Evolutionary conservation across 2,888 invertebrate species (phyloP).

Genomic region (Drosophila incognita): DNA sequence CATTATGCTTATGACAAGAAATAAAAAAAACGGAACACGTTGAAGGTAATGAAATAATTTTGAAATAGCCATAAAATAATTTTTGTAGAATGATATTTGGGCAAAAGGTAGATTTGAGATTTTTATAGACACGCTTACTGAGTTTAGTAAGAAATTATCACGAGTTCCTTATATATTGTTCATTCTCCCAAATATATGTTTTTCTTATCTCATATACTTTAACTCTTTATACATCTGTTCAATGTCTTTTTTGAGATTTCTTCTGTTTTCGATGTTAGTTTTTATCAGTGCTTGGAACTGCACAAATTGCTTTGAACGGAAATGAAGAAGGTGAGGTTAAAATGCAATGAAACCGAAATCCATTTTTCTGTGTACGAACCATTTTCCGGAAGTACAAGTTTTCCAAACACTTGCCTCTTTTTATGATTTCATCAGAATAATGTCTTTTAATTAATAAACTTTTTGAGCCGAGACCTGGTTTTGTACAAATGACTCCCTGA

Average conservation of each 20-base stretch:
- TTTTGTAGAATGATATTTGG: not conserved
- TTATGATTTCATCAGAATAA: conserved; percentile 7
- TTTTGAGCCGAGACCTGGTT: not conserved
- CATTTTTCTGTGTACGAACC: conserved; percentile 32
- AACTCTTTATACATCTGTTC: not conserved
- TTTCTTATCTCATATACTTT: fast-evolving
- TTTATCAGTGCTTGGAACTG: conserved; percentile 5
- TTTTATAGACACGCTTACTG: conserved; percentile 4
- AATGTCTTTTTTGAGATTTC: not conserved
- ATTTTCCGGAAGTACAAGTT: conserved; percentile 52
- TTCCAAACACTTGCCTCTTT: conserved; percentile 50
- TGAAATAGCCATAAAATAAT: not conserved
- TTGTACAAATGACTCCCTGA: not conserved
- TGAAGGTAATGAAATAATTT: conserved; percentile 1
- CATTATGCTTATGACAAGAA: conserved; percentile 7
- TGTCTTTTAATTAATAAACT: not conserved
- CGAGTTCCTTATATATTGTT: not conserved
- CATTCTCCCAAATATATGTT: not conserved
- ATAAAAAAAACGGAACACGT: not conserved
- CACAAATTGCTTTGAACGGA: conserved; percentile 11
- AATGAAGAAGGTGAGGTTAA: not conserved
- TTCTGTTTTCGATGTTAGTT: not conserved
- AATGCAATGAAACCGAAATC: not conserved
- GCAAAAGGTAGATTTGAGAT: not conserved
- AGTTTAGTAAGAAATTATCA: not conserved